phyloP scores from a whole-genome alignment of 2,888 invertebrate genomes.

The Tipula unca region DNA sequence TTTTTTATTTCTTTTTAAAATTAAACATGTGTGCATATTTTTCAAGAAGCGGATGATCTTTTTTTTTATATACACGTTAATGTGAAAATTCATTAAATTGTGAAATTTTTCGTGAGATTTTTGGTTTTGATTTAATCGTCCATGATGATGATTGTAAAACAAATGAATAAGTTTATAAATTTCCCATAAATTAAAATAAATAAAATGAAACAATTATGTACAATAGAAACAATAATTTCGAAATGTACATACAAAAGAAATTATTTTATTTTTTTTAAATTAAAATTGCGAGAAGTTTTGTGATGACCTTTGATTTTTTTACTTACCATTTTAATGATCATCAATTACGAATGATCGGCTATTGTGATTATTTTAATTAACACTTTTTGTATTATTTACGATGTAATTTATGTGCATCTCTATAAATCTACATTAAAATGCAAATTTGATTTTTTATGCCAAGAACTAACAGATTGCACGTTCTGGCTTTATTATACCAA shows the following conservation, averaged over 20 bases:
- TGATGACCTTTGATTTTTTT: background rate
- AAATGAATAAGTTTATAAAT: background rate
- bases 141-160: background rate
- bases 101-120: background rate
- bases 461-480: too few relatives aligned
- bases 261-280: background rate
- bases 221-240: background rate
- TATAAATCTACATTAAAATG: too few relatives aligned
- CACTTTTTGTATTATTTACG: too few relatives aligned
- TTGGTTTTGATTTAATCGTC: background rate
- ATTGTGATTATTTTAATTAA: background rate
- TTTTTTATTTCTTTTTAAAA: background rate
- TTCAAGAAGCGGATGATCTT: background rate
- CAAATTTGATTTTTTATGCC: too few relatives aligned
- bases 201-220: background rate
- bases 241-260: background rate
- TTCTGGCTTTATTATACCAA: too few relatives aligned
- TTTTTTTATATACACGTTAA: background rate
- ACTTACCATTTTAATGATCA: background rate
- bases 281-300: background rate
- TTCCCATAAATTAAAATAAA: background rate
- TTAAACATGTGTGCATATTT: too few relatives aligned
- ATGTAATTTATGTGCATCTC: too few relatives aligned
- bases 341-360: background rate
- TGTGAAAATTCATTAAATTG: background rate